phyloP scores from a whole-genome alignment of 1,140 invertebrate species.

The Vollenhovia emeryi region DNA sequence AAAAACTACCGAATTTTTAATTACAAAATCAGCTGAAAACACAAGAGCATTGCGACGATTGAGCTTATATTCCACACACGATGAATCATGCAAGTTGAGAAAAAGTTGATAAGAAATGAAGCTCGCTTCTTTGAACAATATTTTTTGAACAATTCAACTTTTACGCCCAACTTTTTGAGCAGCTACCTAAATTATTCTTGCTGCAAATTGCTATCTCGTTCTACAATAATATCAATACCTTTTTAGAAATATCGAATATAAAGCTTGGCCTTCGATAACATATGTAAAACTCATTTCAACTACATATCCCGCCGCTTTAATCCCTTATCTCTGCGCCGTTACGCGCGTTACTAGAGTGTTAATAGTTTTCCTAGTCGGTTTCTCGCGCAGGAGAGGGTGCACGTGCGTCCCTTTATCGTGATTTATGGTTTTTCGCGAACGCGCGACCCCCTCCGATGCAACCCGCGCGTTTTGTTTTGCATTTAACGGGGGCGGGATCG shows the following conservation, averaged over 20 bases:
- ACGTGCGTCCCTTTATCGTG: constrained; percentile 82
- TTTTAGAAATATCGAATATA: background rate
- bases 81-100: too few relatives aligned
- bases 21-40: too few relatives aligned
- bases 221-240: background rate
- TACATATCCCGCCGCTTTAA: constrained; percentile 25
- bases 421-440: constrained; percentile 79
- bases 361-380: constrained; percentile 82
- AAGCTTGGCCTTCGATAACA: background rate
- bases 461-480: constrained; percentile 76
- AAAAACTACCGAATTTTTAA: too few relatives aligned
- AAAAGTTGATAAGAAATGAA: too few relatives aligned
- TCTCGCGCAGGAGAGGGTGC: constrained; percentile 78
- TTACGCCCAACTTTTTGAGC: too few relatives aligned
- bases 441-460: constrained; percentile 59
- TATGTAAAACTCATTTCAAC: constrained; percentile 48
- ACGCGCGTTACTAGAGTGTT: constrained; percentile 75
- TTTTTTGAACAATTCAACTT: too few relatives aligned
- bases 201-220: background rate
- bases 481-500: constrained; percentile 79
- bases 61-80: too few relatives aligned
- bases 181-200: background rate
- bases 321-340: constrained; percentile 16
- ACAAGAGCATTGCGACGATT: too few relatives aligned
- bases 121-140: too few relatives aligned